Conservation (phyloP, 1,140 invertebrate genomes). For the Lerema accius region DNA sequence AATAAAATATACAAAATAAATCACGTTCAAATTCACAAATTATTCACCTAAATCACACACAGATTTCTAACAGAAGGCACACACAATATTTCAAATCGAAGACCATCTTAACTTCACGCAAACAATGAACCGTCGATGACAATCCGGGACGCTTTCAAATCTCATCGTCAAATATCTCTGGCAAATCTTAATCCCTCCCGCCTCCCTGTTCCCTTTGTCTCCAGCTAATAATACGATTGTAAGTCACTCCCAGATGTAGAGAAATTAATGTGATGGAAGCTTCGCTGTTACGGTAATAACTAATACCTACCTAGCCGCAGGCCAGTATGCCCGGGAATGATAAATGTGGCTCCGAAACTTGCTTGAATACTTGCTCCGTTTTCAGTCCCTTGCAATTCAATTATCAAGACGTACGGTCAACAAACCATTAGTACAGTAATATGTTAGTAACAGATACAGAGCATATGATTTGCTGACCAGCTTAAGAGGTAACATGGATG, state of each 20-base stretch:
- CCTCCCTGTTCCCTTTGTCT: slow-evolving; percentile 54
- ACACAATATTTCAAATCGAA: slow-evolving; percentile 19
- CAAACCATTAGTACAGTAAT: neutral
- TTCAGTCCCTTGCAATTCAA: neutral
- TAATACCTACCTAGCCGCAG: slow-evolving; percentile 35
- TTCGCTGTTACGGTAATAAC: slow-evolving; percentile 58
- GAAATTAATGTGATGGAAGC: slow-evolving; percentile 70
- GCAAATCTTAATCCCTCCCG: slow-evolving; percentile 64
- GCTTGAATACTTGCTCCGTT: neutral
- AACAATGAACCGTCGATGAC: slow-evolving; percentile 48
- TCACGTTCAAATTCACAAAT: no score
- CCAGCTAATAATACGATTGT: slow-evolving; percentile 64
- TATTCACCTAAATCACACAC: slow-evolving; percentile 2
- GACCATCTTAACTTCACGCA: slow-evolving; percentile 23
- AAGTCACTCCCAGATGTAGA: slow-evolving; percentile 62
- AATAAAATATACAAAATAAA: no score
- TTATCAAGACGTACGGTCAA: neutral
- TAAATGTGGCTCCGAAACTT: slow-evolving; percentile 38
- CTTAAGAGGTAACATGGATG: no score
- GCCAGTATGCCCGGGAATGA: slow-evolving; percentile 39
- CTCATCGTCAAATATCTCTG: slow-evolving; percentile 68
- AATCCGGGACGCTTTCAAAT: slow-evolving; percentile 56
- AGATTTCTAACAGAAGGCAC: slow-evolving; percentile 2
- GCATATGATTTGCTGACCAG: no score
- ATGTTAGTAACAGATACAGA: no score